These are phyloP conservation scores for Hucho hucho DNA, from an alignment of 2,113 vertebrate species.

Conservation along the genomic window DNA sequence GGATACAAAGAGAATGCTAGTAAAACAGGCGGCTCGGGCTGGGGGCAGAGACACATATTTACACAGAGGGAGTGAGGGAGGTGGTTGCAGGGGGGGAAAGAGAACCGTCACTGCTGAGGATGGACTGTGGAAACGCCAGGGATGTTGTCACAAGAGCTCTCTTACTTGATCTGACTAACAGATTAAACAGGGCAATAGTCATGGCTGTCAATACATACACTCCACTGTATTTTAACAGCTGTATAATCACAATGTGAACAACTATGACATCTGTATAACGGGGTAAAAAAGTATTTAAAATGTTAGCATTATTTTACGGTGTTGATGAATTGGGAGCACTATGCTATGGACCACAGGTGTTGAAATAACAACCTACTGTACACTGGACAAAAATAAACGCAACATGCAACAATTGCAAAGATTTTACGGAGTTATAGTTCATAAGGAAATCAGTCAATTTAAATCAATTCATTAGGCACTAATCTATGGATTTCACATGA, in stretches of 20 bases:
- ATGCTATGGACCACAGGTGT: slow-evolving; percentile 39
- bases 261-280: background rate
- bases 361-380: slow-evolving; percentile 30
- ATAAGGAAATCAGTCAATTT: too few relatives aligned
- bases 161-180: background rate
- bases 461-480: too few relatives aligned
- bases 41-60: slow-evolving; percentile 18
- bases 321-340: slow-evolving; percentile 21
- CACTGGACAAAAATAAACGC: too few relatives aligned
- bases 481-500: too few relatives aligned
- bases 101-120: slow-evolving; percentile 5
- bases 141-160: slow-evolving; percentile 24
- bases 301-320: slow-evolving; percentile 19
- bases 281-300: background rate
- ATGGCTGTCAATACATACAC: background rate
- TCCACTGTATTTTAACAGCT: slow-evolving; percentile 7
- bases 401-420: too few relatives aligned
- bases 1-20: slow-evolving; percentile 37
- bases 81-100: background rate
- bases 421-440: too few relatives aligned
- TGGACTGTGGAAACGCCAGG: slow-evolving; percentile 3
- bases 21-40: slow-evolving; percentile 22
- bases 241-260: slow-evolving; percentile 11
- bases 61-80: background rate
- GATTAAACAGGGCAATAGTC: background rate